phyloP scores from a whole-genome alignment of 2,113 vertebrate species.

The Tenebrosternarchus preto region DNA sequence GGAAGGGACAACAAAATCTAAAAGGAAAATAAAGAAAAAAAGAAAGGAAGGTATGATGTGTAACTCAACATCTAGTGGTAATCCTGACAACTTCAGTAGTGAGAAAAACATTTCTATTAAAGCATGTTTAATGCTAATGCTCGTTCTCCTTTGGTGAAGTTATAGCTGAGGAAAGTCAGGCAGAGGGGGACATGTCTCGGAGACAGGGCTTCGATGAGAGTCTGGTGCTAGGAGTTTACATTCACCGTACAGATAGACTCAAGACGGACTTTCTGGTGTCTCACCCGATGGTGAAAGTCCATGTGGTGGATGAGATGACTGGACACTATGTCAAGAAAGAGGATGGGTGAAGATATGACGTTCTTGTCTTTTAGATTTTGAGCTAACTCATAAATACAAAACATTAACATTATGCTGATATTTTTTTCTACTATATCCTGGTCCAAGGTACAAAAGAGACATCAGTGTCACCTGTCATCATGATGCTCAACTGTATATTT shows the following conservation, averaged over 20 bases:
- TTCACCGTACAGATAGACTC: slow-evolving; percentile 88
- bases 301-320: slow-evolving; percentile 85
- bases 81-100: not conserved
- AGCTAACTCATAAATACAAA: not conserved
- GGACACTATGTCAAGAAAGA: slow-evolving; percentile 89
- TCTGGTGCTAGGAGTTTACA: slow-evolving; percentile 86
- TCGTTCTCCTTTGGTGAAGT: slow-evolving; percentile 62
- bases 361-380: slow-evolving; percentile 1
- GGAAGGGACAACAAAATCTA: slow-evolving; percentile 65
- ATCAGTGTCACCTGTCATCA: too few relatives aligned
- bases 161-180: slow-evolving; percentile 66
- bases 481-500: not conserved
- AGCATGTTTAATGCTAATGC: not conserved
- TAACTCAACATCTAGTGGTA: not conserved
- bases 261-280: slow-evolving; percentile 86
- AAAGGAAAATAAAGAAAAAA: slow-evolving; percentile 84
- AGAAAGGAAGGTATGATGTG: slow-evolving; percentile 74
- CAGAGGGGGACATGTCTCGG: slow-evolving; percentile 63
- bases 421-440: not conserved
- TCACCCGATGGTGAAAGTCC: slow-evolving; percentile 93
- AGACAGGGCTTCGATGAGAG: slow-evolving; percentile 75
- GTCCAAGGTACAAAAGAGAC: not conserved
- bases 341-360: slow-evolving; percentile 76
- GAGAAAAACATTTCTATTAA: not conserved
- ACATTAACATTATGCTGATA: not conserved